Percentiles rank a stretch among this genome's conserved stretches.
Conservation (phyloP, 2,113 vertebrate genomes). For the Loxodonta africana region DNA sequence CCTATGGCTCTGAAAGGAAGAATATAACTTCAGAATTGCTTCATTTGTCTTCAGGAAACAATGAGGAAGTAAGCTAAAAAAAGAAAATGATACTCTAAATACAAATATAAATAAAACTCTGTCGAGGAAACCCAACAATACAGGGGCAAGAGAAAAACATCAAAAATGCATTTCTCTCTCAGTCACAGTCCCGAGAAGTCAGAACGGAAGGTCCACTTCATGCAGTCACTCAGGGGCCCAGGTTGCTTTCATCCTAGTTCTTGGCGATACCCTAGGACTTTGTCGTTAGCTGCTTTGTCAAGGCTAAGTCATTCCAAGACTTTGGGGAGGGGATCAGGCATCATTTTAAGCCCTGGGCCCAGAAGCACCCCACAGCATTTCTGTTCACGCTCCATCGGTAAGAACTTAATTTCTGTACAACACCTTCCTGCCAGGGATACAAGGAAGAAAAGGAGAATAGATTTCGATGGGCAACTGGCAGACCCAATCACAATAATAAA, state of each 20-base stretch:
- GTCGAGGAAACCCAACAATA: not conserved
- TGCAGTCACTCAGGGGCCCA: not conserved
- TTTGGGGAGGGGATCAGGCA: not conserved
- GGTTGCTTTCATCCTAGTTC: not conserved
- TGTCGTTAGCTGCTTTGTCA: not conserved
- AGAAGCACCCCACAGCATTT: not conserved
- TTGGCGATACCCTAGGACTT: no score
- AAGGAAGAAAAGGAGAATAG: not conserved
- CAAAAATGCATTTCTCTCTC: not conserved
- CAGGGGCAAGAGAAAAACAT: not conserved
- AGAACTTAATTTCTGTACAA: not conserved
- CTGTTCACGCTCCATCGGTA: not conserved
- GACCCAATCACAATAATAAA: not conserved
- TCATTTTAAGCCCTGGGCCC: no score
- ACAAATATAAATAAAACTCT: not conserved
- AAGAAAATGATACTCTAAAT: not conserved
- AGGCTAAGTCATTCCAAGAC: not conserved
- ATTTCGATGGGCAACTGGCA: not conserved
- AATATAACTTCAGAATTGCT: not conserved
- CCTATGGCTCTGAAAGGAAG: not conserved
- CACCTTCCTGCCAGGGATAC: not conserved
- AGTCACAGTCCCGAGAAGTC: not conserved
- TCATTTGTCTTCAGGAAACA: conserved; percentile 15
- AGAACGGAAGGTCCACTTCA: not conserved
- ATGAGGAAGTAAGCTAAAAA: conserved; percentile 16